These are phyloP conservation scores for Argynnis bischoffii DNA, from an alignment of 2,888 invertebrate genomes.

Conservation along the genomic window DNA sequence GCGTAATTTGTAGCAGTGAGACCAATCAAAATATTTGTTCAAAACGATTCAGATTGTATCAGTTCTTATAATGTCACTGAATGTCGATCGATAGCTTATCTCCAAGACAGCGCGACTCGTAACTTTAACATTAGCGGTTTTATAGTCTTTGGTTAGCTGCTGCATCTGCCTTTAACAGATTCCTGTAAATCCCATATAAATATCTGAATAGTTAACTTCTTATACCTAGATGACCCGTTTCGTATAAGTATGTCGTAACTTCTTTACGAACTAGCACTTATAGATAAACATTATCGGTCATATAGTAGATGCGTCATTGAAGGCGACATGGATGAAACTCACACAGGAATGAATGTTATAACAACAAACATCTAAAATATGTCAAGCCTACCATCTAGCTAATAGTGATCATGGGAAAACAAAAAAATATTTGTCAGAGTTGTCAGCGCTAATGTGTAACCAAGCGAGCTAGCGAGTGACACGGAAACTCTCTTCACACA, in stretches of 20 bases:
- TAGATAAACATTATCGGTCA: not conserved
- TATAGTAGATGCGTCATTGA: slow-evolving; percentile 15
- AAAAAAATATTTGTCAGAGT: slow-evolving; percentile 75
- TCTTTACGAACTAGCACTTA: no score
- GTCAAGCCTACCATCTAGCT: slow-evolving; percentile 57
- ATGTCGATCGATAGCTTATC: slow-evolving; percentile 61
- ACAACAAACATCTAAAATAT: slow-evolving; percentile 61
- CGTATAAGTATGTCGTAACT: no score
- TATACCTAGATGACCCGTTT: no score
- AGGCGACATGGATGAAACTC: slow-evolving; percentile 14
- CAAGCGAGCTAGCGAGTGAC: slow-evolving; percentile 70
- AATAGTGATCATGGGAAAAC: slow-evolving; percentile 75
- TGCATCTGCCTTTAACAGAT: slow-evolving; percentile 19
- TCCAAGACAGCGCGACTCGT: slow-evolving; percentile 37
- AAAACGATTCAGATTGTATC: slow-evolving; percentile 65
- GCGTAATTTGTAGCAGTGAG: slow-evolving; percentile 64
- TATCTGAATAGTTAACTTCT: slow-evolving; percentile 1
- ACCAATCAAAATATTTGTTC: slow-evolving; percentile 74
- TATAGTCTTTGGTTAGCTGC: slow-evolving; percentile 31
- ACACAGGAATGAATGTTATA: slow-evolving; percentile 50
- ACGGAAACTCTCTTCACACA: slow-evolving; percentile 81
- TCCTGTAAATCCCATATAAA: slow-evolving; percentile 29
- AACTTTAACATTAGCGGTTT: slow-evolving; percentile 39
- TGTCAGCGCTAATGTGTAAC: slow-evolving; percentile 74
- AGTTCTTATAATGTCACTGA: slow-evolving; percentile 58